Evolutionary conservation across 2,888 invertebrate genomes (phyloP), one percentile per base, ranked within the genome.

Genomic region (Drosophila macrothrix): DNA sequence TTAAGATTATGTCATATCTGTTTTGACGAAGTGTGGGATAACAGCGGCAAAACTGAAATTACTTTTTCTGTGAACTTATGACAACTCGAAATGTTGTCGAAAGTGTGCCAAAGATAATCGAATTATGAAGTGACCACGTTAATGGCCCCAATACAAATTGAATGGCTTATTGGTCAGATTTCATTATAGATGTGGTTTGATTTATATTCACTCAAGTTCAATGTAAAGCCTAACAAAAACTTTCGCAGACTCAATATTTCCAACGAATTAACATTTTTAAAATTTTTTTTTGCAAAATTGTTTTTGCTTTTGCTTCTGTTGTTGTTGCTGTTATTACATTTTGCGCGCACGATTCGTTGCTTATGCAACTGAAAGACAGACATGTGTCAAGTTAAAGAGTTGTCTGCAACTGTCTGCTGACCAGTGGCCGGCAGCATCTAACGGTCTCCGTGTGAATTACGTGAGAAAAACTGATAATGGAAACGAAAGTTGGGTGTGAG

Each of bases 381-480:
- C 87, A 86, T 78, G 67, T 83, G 82, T 84, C 87, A 83, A 83
- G 74, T 70, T 67, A 70, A 76, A 62, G 55, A 74, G 39, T 33
- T 58, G 61, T 58, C 63, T 58, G 63, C 52, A 54, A 52, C 59
- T 55, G 76, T 67, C 56, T 56, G 74, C 55, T 71, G 78, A 63
- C 65, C 81, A 69, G 31, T 52, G 59, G 37, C 50, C 63, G 28
- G 31, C 76, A 63, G 49, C 69, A 37, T 63, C 50, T 56, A 16
- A 25, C 56, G 39, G 53, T 25, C 60, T 64, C n/a, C 39, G 56
- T 52, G 56, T 55, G 72, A 37, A 67, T 72, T 64, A 62, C 73
- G 67, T 80, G 83, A 63, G 88, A 88, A 75, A 85, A 85, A 78
- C 56, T 74, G 66, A 63, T 74, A 86, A 74, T 79, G 73, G 77